Evolutionary conservation across 2,888 invertebrate species (phyloP), one percentile per base, ranked within the genome.

Genomic region (Macrosoma leucophasiata): DNA sequence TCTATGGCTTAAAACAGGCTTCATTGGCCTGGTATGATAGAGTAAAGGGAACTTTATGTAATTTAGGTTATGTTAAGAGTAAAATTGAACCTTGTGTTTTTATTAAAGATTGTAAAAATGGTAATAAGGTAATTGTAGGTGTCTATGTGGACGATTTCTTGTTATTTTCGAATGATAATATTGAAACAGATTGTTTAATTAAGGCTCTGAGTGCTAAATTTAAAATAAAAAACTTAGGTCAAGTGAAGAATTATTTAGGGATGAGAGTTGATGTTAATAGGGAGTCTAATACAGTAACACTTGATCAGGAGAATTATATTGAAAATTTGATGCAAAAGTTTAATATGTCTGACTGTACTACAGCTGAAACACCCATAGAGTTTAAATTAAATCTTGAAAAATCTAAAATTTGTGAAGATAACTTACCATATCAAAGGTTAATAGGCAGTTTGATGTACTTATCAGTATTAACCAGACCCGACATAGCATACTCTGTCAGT

Each of bases 1-100:
- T 36, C 11, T 40, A 36, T 33, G 40, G 36, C 7, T 15, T 39
- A 12, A 39, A 40, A 33, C 40, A 36, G 24, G 23, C 36, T 8
- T 33, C 41, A 8, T 20, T 17, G 12, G 33, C 33, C 13, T 41
- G 41, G 33, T 24, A 41, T 15, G 19, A 33, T 15, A 41, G 26
- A 33, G 36, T 41, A 12, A 22, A 30, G 12, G 24, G 17, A 21
- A 30, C 30, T 24, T 24, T 24, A 31, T 31, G 24, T 21, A 13
- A 21, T 21, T 21, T 29, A 18, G 21, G 29, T 20, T 21, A 20
- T 21, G 11, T 13, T 8, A 29, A 29, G 21, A 29, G 29, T 24
- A 23, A 31, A 18, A 15, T 26, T 12, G 32, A 37, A 22, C 33
- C 33, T 3, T 40, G 32, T 33, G 18, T 35, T 10, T 33, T 23